These are phyloP conservation scores for Drosophila picticornis DNA, from an alignment of 2,888 invertebrate genomes.

Conservation along the genomic window DNA sequence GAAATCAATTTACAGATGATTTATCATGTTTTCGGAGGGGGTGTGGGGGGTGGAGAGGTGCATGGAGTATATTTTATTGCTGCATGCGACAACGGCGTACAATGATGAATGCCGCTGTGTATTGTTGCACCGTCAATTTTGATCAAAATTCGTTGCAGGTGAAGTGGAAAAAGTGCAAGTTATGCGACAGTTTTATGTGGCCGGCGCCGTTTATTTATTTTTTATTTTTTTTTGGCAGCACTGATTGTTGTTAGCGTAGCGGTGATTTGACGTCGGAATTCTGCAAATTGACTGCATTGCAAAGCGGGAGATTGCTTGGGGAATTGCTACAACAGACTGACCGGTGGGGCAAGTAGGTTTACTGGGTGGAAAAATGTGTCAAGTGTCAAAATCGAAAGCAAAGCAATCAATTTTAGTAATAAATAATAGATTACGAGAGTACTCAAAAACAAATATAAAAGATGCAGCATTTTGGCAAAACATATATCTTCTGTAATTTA, in stretches of 20 bases:
- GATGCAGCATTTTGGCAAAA: not conserved
- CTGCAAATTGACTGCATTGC: slow-evolving; percentile 55
- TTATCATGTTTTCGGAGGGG: slow-evolving; percentile 64
- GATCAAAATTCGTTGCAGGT: slow-evolving; percentile 71
- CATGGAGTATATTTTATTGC: slow-evolving; percentile 14
- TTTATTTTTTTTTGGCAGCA: slow-evolving; percentile 17
- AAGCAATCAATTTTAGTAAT: not conserved
- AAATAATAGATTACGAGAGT: not conserved
- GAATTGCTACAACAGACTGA: slow-evolving; percentile 37
- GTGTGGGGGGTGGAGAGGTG: not conserved
- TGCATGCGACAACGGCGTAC: slow-evolving; percentile 69
- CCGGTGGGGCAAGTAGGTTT: not conserved
- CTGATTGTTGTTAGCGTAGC: slow-evolving; percentile 14
- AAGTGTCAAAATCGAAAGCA: not conserved
- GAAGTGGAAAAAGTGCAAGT: slow-evolving; percentile 76
- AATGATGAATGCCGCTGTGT: slow-evolving; percentile 77
- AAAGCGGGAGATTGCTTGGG: slow-evolving; percentile 18
- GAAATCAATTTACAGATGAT: slow-evolving; percentile 79
- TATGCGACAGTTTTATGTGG: slow-evolving; percentile 66
- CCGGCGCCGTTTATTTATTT: not conserved
- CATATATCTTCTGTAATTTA: not conserved
- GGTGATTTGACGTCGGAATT: slow-evolving; percentile 43
- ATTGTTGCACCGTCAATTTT: slow-evolving; percentile 76
- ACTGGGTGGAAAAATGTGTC: not conserved
- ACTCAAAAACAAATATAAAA: not conserved